A percentile compares a stretch with the other conserved stretches of the same genome.
Evolutionary conservation across 2,797 vertebrate genomes (phyloP).

Genomic region (Ctenochaetus hawaiiensis): DNA sequence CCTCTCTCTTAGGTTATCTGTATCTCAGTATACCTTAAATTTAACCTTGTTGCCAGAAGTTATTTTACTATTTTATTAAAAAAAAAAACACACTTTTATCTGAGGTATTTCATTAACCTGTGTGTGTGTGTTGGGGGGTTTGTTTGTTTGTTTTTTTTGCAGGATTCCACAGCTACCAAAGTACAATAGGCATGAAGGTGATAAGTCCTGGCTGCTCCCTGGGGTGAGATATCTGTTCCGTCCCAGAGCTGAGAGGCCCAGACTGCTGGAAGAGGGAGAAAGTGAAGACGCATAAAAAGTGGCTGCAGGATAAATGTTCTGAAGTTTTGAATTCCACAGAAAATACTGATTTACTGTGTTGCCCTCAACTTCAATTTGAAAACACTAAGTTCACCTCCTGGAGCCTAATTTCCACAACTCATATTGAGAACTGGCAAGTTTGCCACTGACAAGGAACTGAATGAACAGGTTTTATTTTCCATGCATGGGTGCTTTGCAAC

Average conservation of each 20-base stretch:
- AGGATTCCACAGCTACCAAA: constrained; percentile 75
- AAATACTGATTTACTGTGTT: constrained; percentile 32
- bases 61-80: not conserved
- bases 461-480: constrained; percentile 43
- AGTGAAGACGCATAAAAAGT: constrained; percentile 39
- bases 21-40: not conserved
- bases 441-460: constrained; percentile 36
- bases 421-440: constrained; percentile 14
- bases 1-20: not conserved
- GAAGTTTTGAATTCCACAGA: constrained; percentile 42
- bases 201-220: constrained; percentile 67
- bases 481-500: constrained; percentile 5
- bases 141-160: constrained; percentile 16
- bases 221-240: constrained; percentile 75
- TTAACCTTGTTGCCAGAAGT: not conserved
- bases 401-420: constrained; percentile 33
- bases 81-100: not conserved
- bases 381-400: constrained; percentile 42
- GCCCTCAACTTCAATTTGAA: not conserved
- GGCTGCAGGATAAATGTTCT: constrained; percentile 34
- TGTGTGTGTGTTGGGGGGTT: constrained; percentile 13
- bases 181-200: constrained; percentile 75
- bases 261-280: constrained; percentile 42
- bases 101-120: constrained; percentile 25
- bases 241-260: constrained; percentile 65